phyloP scores from a whole-genome alignment of 1,140 invertebrate genomes.

The Pseudomyrmex concolor region DNA sequence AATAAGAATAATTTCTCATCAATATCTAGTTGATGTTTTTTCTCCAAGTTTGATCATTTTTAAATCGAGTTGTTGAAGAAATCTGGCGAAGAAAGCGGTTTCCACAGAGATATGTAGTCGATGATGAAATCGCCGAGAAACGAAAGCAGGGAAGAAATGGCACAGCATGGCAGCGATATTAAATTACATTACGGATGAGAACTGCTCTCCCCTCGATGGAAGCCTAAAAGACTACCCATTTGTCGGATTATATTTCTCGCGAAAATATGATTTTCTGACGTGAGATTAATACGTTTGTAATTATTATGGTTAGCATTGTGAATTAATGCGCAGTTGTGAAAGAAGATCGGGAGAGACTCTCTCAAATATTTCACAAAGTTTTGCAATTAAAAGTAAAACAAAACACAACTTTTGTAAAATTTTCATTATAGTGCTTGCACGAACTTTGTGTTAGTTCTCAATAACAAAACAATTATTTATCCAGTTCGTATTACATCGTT shows the following conservation, averaged over 20 bases:
- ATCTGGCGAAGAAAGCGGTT: slow-evolving; percentile 22
- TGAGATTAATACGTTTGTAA: slow-evolving; percentile 20
- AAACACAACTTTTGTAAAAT: neutral
- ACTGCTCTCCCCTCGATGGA: slow-evolving; percentile 10
- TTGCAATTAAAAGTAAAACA: slow-evolving; percentile 7
- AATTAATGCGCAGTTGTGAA: neutral
- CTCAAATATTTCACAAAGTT: neutral
- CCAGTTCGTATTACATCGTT: neutral
- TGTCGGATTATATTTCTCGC: neutral
- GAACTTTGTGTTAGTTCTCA: neutral
- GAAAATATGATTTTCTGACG: slow-evolving; percentile 5
- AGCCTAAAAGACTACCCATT: slow-evolving; percentile 22
- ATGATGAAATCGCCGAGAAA: slow-evolving; percentile 38
- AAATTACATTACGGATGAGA: slow-evolving; percentile 43
- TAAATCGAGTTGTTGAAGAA: slow-evolving; percentile 40
- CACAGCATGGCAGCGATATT: slow-evolving; percentile 14
- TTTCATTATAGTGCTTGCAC: neutral
- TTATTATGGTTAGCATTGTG: neutral
- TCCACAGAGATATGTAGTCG: slow-evolving; percentile 27
- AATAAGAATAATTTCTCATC: slow-evolving; percentile 17
- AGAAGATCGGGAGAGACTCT: neutral
- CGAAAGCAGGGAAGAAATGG: slow-evolving; percentile 6
- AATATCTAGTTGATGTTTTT: slow-evolving; percentile 27
- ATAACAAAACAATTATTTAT: neutral
- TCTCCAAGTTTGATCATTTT: slow-evolving; percentile 20